phyloP scores from a whole-genome alignment of 2,797 vertebrate genomes.

The Netta rufina region DNA sequence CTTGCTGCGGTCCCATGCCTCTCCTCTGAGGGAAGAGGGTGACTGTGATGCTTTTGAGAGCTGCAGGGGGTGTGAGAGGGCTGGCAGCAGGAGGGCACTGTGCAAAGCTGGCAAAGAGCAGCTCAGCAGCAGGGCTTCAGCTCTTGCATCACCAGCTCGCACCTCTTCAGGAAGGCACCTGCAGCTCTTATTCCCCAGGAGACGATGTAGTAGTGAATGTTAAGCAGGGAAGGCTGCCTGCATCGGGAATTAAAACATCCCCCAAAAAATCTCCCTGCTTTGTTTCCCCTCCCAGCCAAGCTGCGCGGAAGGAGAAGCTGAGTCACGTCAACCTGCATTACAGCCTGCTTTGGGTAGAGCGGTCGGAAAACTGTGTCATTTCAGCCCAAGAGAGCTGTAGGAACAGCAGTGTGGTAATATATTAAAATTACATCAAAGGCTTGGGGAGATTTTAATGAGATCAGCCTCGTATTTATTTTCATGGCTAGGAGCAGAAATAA shows the following conservation, averaged over 20 bases:
- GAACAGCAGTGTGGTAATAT: constrained; percentile 19
- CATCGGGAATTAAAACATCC: neutral
- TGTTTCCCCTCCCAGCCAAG: neutral
- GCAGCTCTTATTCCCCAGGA: neutral
- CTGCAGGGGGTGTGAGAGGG: neutral
- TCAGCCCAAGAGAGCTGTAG: constrained; percentile 56
- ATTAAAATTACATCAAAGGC: constrained; percentile 68
- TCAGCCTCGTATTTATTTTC: constrained; percentile 48
- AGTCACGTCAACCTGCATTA: neutral
- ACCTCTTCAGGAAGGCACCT: neutral
- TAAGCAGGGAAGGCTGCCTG: neutral
- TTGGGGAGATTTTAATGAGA: constrained; percentile 60
- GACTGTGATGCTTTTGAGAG: neutral
- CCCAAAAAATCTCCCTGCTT: neutral
- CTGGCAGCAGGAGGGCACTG: neutral
- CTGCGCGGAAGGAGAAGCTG: neutral
- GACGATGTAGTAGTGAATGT: neutral
- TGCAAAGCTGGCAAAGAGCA: neutral
- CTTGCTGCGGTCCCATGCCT: neutral
- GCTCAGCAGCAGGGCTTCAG: neutral
- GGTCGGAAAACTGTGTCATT: constrained; percentile 59
- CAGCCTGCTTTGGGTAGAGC: constrained; percentile 10
- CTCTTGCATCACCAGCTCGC: neutral
- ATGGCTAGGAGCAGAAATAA: constrained; percentile 62
- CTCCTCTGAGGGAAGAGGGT: neutral